Percentiles rank a stretch among this genome's conserved stretches.
Evolutionary conservation across 2,888 invertebrate genomes (phyloP).

Genomic region (Diadegma fenestrale): DNA sequence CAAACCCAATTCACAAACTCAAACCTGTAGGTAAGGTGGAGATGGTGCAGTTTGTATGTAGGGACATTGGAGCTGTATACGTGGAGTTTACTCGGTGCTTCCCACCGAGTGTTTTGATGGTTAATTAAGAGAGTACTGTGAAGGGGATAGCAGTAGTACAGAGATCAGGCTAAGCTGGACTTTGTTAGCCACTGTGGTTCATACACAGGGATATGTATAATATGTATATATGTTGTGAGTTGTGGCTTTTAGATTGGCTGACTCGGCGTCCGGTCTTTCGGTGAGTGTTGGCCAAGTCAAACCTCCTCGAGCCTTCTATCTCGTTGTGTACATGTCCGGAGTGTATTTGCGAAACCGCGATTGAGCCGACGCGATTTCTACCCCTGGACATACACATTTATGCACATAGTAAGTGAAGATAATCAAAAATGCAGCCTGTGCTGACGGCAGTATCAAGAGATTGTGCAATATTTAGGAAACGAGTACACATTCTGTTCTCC

Average conservation of each 20-base stretch:
- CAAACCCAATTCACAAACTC: not conserved
- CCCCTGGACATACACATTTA: not conserved
- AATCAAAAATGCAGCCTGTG: not conserved
- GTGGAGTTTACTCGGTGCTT: conserved; percentile 40
- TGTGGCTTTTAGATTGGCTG: conserved; percentile 48
- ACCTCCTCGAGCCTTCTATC: conserved; percentile 20
- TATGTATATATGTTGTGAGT: conserved; percentile 21
- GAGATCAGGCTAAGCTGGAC: conserved; percentile 54
- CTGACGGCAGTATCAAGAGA: not conserved
- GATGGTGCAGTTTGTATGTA: conserved; percentile 33
- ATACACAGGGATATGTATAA: not conserved
- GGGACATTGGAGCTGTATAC: conserved; percentile 26
- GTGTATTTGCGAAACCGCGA: conserved; percentile 59
- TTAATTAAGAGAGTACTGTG: conserved; percentile 71
- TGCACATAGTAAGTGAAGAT: not conserved
- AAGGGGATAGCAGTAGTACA: conserved; percentile 35
- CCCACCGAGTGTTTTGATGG: conserved; percentile 71
- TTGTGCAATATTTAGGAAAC: not conserved
- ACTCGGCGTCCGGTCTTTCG: conserved; percentile 43
- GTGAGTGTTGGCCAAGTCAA: conserved; percentile 48
- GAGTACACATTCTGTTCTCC: not conserved
- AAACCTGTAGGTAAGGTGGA: conserved; percentile 2
- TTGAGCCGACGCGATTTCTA: conserved; percentile 34
- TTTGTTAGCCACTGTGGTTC: conserved; percentile 48
- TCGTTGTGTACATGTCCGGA: conserved; percentile 25